Evolutionary conservation across 2,888 invertebrate genomes (phyloP).

Genomic region (Nymphalis c-album): DNA sequence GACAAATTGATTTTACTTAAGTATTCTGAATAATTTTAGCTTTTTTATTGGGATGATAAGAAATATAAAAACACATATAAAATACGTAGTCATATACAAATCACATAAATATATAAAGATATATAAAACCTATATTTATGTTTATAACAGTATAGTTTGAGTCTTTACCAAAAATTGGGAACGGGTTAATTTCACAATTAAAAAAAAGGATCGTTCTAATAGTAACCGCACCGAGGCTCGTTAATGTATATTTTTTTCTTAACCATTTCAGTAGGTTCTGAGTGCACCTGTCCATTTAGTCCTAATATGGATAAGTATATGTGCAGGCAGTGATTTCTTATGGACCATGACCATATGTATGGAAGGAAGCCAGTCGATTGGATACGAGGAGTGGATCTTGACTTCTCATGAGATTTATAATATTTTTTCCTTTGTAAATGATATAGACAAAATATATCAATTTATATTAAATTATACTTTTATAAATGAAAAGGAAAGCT

Average conservation of each 20-base stretch:
- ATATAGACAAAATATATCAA: neutral
- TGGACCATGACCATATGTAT: slow-evolving; percentile 55
- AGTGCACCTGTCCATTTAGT: slow-evolving; percentile 62
- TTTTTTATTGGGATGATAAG: no score
- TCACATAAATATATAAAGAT: no score
- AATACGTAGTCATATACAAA: no score
- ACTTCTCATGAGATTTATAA: slow-evolving; percentile 11
- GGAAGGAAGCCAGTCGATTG: slow-evolving; percentile 16
- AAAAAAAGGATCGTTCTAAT: neutral
- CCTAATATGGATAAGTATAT: slow-evolving; percentile 65
- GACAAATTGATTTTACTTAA: no score
- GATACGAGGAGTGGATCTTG: slow-evolving; percentile 7
- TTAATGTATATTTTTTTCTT: slow-evolving; percentile 22
- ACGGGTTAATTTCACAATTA: neutral
- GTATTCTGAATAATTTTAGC: no score
- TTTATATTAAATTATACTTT: neutral
- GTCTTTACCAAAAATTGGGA: no score
- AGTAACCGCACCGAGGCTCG: slow-evolving; percentile 6
- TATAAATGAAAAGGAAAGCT: no score
- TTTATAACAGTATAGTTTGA: no score
- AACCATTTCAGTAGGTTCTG: slow-evolving; percentile 46
- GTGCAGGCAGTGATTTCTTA: slow-evolving; percentile 73
- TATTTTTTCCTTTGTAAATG: neutral
- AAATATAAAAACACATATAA: no score
- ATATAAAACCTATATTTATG: no score